Evolutionary conservation across 1,140 invertebrate species (phyloP).

Genomic region (Paramacrobiotus metropolitanus): DNA sequence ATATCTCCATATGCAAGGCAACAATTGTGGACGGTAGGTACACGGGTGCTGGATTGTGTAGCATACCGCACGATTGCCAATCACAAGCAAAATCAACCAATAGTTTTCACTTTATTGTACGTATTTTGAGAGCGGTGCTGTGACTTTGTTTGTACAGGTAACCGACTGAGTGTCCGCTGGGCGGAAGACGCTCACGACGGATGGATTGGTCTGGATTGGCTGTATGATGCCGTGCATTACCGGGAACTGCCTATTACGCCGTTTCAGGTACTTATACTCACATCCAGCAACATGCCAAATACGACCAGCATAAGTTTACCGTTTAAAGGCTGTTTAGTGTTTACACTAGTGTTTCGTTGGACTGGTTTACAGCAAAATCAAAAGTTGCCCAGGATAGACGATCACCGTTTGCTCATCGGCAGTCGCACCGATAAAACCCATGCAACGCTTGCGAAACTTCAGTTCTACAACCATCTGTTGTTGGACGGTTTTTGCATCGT

Average conservation of each 20-base stretch:
- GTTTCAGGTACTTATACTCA: too few relatives aligned
- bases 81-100: not conserved
- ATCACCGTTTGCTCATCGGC: not conserved
- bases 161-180: not conserved
- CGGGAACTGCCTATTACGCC: too few relatives aligned
- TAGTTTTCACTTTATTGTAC: not conserved
- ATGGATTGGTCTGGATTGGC: too few relatives aligned
- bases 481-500: not conserved
- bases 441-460: not conserved
- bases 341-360: not conserved
- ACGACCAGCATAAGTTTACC: not conserved
- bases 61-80: not conserved
- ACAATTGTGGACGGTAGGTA: not conserved
- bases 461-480: not conserved
- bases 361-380: not conserved
- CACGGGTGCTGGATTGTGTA: not conserved
- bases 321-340: not conserved
- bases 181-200: too few relatives aligned
- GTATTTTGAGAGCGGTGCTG: not conserved
- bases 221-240: too few relatives aligned
- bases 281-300: too few relatives aligned
- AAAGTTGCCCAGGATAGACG: not conserved
- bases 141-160: not conserved
- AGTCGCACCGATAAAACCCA: not conserved
- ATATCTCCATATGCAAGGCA: not conserved